These are phyloP conservation scores for Greenwoodochromis staneri DNA, from an alignment of 2,113 vertebrate genomes.

Conservation along the genomic window DNA sequence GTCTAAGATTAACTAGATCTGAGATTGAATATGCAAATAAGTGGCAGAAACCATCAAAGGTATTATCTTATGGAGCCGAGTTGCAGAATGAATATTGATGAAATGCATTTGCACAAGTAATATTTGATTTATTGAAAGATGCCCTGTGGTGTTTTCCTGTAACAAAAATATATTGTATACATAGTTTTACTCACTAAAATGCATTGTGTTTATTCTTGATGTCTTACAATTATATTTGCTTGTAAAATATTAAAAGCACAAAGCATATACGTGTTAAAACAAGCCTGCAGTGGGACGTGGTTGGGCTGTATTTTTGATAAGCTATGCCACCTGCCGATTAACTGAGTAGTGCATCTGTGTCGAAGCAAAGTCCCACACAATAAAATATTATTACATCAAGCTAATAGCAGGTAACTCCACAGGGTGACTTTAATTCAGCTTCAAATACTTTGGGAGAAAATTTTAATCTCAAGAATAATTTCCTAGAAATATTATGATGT, in stretches of 20 bases:
- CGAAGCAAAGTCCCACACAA: neutral
- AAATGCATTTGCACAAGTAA: neutral
- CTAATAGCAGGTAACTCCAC: neutral
- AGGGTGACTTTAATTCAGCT: neutral
- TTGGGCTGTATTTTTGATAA: neutral
- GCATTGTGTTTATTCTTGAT: neutral
- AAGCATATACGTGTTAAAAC: neutral
- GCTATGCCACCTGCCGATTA: neutral
- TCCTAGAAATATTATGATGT: neutral
- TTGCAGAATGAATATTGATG: neutral
- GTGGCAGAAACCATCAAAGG: neutral
- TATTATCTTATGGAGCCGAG: neutral
- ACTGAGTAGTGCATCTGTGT: neutral
- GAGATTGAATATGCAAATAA: neutral
- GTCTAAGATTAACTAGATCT: neutral
- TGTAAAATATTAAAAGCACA: neutral
- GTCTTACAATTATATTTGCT: neutral
- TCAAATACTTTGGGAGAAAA: neutral
- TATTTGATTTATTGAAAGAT: neutral
- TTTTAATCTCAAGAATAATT: neutral
- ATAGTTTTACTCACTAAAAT: neutral
- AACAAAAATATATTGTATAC: neutral
- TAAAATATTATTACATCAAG: neutral
- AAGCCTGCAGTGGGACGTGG: neutral
- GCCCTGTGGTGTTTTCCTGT: neutral